phyloP scores from a whole-genome alignment of 1,140 invertebrate species.

The Halyomorpha halys region DNA sequence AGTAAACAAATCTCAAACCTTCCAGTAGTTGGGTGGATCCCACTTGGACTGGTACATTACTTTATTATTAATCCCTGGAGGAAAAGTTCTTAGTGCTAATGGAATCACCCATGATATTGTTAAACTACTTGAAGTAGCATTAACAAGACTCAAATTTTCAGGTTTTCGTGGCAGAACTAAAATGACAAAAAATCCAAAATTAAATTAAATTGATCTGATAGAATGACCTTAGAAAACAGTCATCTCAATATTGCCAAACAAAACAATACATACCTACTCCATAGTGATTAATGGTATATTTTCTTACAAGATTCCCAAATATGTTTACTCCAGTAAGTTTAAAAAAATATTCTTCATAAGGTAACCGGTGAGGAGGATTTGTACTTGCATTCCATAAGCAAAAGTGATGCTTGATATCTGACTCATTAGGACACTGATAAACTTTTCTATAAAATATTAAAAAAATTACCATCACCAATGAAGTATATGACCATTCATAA shows the following conservation, averaged over 20 bases:
- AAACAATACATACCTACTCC: constrained; percentile 40
- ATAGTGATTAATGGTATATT: constrained; percentile 48
- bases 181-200: constrained; percentile 27
- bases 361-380: constrained; percentile 47
- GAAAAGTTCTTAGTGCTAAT: constrained; percentile 46
- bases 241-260: neutral
- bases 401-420: constrained; percentile 31
- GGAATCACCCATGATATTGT: constrained; percentile 47
- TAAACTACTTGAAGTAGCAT: constrained; percentile 46
- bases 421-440: neutral
- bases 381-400: constrained; percentile 46
- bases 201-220: neutral
- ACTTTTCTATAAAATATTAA: neutral
- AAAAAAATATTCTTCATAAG: constrained; percentile 45
- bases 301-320: constrained; percentile 41
- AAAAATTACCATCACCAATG: neutral
- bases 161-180: constrained; percentile 49
- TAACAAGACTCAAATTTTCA: constrained; percentile 41
- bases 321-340: constrained; percentile 42
- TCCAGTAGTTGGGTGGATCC: constrained; percentile 41
- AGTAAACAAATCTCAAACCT: constrained; percentile 35
- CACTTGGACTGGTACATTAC: constrained; percentile 52
- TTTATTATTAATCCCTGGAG: constrained; percentile 45
- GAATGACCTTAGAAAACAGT: too few species aligned
- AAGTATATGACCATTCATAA: neutral